Evolutionary conservation across 2,888 invertebrate species (phyloP).

Genomic region (Rhaphigaster nebulosa): DNA sequence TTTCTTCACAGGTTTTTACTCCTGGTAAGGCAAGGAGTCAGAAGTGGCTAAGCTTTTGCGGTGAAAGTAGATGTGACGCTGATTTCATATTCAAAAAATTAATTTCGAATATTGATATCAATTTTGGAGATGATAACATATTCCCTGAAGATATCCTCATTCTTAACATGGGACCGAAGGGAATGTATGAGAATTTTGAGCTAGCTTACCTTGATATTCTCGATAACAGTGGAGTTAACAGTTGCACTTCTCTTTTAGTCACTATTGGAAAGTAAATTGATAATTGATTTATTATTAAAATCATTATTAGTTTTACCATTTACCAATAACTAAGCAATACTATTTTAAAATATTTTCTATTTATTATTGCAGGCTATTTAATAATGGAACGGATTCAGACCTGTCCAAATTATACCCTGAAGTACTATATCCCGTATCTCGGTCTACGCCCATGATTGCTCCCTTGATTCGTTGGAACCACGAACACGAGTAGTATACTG

Average conservation of each 20-base stretch:
- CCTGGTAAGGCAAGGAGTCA: slow-evolving; percentile 36
- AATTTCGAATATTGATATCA: slow-evolving; percentile 71
- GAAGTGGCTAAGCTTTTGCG: slow-evolving; percentile 58
- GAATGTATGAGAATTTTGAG: slow-evolving; percentile 68
- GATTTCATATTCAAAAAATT: slow-evolving; percentile 53
- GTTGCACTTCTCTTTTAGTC: slow-evolving; percentile 51
- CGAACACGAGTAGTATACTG: slow-evolving; percentile 81
- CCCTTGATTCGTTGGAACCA: slow-evolving; percentile 93
- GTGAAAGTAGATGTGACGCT: neutral
- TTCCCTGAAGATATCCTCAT: slow-evolving; percentile 76
- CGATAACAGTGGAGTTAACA: slow-evolving; percentile 29
- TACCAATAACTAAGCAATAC: neutral
- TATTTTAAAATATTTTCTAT: neutral
- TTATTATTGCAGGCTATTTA: slow-evolving; percentile 74
- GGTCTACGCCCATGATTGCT: slow-evolving; percentile 87
- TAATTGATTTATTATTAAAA: neutral
- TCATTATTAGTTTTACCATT: neutral
- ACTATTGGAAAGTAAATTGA: slow-evolving; percentile 61
- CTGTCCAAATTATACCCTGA: slow-evolving; percentile 83
- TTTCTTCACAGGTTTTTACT: slow-evolving; percentile 55
- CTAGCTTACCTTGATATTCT: neutral
- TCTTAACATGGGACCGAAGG: slow-evolving; percentile 80
- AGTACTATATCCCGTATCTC: slow-evolving; percentile 85
- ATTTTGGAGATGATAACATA: slow-evolving; percentile 74
- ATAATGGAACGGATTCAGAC: slow-evolving; percentile 81